phyloP scores from a whole-genome alignment of 2,888 invertebrate species.

The Pteria penguin region DNA sequence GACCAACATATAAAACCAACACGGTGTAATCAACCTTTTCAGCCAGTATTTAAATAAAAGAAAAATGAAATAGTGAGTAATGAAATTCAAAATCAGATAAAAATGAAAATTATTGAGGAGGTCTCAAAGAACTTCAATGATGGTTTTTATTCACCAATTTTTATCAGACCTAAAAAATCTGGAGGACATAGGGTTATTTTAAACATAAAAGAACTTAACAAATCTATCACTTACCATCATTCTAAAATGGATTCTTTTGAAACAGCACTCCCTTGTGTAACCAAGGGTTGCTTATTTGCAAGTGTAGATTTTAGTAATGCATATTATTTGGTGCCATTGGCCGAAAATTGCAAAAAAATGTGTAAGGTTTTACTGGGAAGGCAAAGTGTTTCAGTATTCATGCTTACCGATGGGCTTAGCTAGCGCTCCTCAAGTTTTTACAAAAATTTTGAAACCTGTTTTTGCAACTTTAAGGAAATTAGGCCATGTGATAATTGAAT shows the following conservation, averaged over 20 bases:
- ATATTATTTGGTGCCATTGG: conserved; percentile 46
- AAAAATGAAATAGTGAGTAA: conserved; percentile 19
- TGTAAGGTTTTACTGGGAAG: conserved; percentile 44
- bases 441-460: conserved; percentile 41
- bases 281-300: conserved; percentile 28
- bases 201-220: conserved; percentile 38
- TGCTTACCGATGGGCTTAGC: conserved; percentile 31
- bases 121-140: conserved; percentile 17
- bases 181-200: conserved; percentile 38
- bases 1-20: neutral
- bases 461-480: conserved; percentile 30
- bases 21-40: neutral
- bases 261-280: conserved; percentile 30
- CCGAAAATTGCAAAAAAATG: conserved; percentile 22
- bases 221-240: conserved; percentile 38
- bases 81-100: conserved; percentile 39
- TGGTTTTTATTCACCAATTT: conserved; percentile 37
- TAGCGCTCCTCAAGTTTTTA: conserved; percentile 24
- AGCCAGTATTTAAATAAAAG: conserved; percentile 14
- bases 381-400: conserved; percentile 27
- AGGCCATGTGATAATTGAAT: conserved; percentile 27
- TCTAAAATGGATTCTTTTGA: conserved; percentile 46
- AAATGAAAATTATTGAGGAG: conserved; percentile 39
- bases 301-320: conserved; percentile 46
- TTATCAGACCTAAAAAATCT: conserved; percentile 27